Percentiles rank a stretch among this genome's conserved stretches.
Evolutionary conservation across 2,888 invertebrate species (phyloP).

Genomic region (Perizoma affinitatum): DNA sequence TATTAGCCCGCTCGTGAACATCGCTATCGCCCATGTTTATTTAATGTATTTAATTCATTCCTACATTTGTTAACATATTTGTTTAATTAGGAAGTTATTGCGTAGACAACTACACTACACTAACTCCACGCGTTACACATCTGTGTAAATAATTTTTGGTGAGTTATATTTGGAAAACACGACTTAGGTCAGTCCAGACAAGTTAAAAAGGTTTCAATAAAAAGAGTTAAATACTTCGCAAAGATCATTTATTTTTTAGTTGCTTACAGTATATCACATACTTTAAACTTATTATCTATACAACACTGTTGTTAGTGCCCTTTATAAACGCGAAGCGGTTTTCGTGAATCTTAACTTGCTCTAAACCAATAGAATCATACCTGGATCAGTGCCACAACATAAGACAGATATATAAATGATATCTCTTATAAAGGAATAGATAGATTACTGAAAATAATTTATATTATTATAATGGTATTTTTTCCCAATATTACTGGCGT

Average conservation of each 20-base stretch:
- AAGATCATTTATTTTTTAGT: conserved; percentile 63
- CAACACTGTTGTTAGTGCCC: conserved; percentile 42
- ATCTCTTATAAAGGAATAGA: background rate
- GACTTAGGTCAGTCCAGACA: background rate
- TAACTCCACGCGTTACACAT: conserved; percentile 51
- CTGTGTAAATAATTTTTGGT: conserved; percentile 55
- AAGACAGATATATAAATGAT: background rate
- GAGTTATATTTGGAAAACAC: conserved; percentile 5
- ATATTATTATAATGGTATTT: no score
- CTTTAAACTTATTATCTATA: conserved; percentile 48
- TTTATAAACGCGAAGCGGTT: conserved; percentile 20
- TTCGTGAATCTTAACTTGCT: conserved; percentile 1
- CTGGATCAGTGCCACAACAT: no score
- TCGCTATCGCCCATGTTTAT: no score
- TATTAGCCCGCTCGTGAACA: conserved; percentile 18
- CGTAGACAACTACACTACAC: no score
- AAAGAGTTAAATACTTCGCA: conserved; percentile 44
- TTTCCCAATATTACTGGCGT: no score
- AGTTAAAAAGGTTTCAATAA: conserved; percentile 2
- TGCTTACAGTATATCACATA: conserved; percentile 71
- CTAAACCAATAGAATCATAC: no score
- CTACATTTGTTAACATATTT: conserved; percentile 40
- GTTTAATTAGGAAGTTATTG: conserved; percentile 38
- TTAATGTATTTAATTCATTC: background rate
- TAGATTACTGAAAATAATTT: background rate